Conservation (phyloP, 2,797 vertebrate species). For the Diceros bicornis region DNA sequence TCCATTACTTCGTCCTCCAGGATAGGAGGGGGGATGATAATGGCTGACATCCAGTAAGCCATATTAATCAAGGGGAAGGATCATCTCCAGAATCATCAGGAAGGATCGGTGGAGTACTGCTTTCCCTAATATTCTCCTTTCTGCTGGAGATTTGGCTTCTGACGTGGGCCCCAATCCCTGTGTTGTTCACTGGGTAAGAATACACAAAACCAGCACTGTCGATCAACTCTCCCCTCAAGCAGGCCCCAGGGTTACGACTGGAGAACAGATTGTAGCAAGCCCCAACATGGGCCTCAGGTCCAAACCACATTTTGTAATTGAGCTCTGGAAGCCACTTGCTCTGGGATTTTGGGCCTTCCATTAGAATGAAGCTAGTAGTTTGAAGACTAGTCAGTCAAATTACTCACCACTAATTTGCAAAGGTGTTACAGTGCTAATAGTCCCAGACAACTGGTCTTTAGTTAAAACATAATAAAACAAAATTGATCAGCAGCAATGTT, state of each 20-base stretch:
- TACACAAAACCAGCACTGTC: neutral
- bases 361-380: neutral
- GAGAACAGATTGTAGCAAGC: neutral
- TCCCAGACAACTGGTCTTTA: neutral
- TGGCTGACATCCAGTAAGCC: neutral
- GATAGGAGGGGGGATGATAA: neutral
- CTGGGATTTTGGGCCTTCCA: neutral
- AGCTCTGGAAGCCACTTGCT: neutral
- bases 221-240: neutral
- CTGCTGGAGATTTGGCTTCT: neutral
- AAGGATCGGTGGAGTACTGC: neutral
- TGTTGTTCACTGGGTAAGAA: neutral
- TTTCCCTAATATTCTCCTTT: neutral
- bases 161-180: neutral
- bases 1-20: neutral
- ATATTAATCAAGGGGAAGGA: neutral
- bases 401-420: neutral
- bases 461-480: conserved; percentile 1
- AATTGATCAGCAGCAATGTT: neutral
- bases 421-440: neutral
- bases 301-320: neutral
- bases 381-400: neutral
- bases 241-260: no score
- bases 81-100: neutral
- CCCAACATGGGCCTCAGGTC: neutral